Evolutionary conservation across 2,888 invertebrate species (phyloP).

Genomic region (Ennomos quercinarius): DNA sequence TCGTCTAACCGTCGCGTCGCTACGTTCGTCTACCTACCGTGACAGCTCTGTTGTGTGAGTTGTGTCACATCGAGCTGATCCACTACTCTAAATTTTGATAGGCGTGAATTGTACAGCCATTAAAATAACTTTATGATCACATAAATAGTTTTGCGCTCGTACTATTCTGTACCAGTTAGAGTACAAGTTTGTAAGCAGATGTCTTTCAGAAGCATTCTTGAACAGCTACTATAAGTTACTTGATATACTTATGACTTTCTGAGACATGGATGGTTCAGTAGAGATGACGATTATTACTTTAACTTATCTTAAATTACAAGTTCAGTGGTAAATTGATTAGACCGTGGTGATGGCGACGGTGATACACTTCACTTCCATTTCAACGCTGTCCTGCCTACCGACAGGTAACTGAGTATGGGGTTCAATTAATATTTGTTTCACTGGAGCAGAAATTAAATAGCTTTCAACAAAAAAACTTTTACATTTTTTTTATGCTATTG

Average conservation of each 20-base stretch:
- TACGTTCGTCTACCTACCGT: constrained; percentile 12
- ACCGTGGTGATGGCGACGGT: constrained; percentile 30
- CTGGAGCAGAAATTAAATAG: constrained; percentile 37
- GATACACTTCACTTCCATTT: constrained; percentile 46
- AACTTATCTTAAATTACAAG: neutral
- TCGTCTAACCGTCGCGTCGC: neutral
- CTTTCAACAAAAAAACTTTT: constrained; percentile 16
- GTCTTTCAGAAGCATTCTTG: no score
- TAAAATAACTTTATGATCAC: no score
- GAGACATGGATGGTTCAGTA: no score
- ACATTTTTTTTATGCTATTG: no score
- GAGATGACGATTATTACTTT: no score
- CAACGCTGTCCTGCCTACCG: constrained; percentile 48
- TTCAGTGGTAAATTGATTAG: constrained; percentile 34
- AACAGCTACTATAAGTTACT: no score
- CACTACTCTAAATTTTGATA: no score
- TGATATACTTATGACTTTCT: no score
- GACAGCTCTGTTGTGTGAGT: constrained; percentile 1
- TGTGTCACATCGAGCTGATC: neutral
- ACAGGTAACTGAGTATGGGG: constrained; percentile 52
- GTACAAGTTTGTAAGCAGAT: no score
- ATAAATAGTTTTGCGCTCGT: no score
- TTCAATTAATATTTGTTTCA: constrained; percentile 55
- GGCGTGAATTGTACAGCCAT: no score
- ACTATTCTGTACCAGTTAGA: no score